Evolutionary conservation across 2,113 vertebrate species (phyloP).

Genomic region (Carlito syrichta): DNA sequence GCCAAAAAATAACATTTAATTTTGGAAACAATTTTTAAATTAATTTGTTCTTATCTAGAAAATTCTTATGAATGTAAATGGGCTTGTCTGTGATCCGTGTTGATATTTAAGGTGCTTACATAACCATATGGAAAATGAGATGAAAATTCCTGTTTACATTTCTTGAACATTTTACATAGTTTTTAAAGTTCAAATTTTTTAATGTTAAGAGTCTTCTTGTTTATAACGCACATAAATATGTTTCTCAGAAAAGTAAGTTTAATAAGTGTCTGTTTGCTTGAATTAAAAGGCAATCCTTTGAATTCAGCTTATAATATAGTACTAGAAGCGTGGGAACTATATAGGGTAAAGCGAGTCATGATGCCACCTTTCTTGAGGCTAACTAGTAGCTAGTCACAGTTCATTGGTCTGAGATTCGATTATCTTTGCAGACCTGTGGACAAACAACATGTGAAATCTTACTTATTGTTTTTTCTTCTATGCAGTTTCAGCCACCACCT

Average conservation of each 20-base stretch:
- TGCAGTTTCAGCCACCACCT: not conserved
- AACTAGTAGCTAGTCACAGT: not conserved
- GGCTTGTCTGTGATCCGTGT: conserved; percentile 72
- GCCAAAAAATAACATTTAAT: conserved; percentile 74
- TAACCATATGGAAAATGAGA: conserved; percentile 77
- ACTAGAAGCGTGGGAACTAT: not conserved
- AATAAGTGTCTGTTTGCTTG: conserved; percentile 69
- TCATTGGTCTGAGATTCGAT: not conserved
- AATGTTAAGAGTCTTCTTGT: conserved; percentile 76
- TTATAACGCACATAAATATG: conserved; percentile 74
- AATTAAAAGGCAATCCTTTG: conserved; percentile 36
- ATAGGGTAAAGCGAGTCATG: not conserved
- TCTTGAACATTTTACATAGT: conserved; percentile 77
- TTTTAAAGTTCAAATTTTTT: conserved; percentile 77
- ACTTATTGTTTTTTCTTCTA: not conserved
- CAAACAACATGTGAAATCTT: not conserved
- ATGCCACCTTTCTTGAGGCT: not conserved
- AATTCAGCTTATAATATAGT: not conserved
- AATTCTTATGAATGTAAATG: conserved; percentile 72
- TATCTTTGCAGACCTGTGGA: not conserved
- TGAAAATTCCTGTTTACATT: conserved; percentile 78
- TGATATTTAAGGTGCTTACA: conserved; percentile 79
- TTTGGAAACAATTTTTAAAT: conserved; percentile 74
- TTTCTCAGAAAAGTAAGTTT: conserved; percentile 70
- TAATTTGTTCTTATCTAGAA: conserved; percentile 76